phyloP scores from a whole-genome alignment of 1,140 invertebrate genomes.

The Neodiprion virginianus region DNA sequence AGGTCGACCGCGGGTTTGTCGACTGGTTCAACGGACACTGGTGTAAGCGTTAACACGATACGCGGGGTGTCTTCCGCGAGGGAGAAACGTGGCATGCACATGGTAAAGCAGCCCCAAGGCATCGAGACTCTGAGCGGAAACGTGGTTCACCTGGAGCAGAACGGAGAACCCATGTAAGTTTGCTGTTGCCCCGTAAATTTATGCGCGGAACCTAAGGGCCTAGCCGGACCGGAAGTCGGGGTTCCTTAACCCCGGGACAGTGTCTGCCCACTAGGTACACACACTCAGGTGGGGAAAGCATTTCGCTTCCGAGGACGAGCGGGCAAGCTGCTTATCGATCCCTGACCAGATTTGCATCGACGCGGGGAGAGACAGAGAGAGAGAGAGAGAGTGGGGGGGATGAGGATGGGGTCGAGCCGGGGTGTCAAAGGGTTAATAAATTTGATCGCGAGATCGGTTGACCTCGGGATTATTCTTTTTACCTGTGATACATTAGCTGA shows the following conservation, averaged over 20 bases:
- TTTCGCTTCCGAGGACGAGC: slow-evolving; percentile 39
- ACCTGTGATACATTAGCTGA: too few relatives aligned
- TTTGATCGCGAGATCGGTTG: slow-evolving; percentile 34
- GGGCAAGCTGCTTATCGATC: slow-evolving; percentile 50
- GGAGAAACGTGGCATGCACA: slow-evolving; percentile 50
- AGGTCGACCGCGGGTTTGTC: slow-evolving; percentile 48
- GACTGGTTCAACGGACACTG: slow-evolving; percentile 54
- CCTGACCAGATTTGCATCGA: slow-evolving; percentile 49
- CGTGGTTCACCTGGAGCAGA: slow-evolving; percentile 50
- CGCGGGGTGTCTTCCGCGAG: slow-evolving; percentile 54
- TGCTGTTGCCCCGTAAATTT: background rate
- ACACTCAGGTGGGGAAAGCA: slow-evolving; percentile 34
- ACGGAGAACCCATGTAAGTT: slow-evolving; percentile 54
- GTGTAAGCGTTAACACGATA: slow-evolving; percentile 57
- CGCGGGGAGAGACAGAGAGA: slow-evolving; percentile 27
- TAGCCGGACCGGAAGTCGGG: slow-evolving; percentile 25
- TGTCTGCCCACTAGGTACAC: slow-evolving; percentile 20
- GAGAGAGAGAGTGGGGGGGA: slow-evolving; percentile 48
- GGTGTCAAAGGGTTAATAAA: slow-evolving; percentile 45
- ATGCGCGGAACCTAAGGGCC: background rate
- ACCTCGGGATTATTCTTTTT: background rate
- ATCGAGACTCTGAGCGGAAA: slow-evolving; percentile 59
- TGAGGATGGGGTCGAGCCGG: slow-evolving; percentile 18
- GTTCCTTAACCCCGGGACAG: slow-evolving; percentile 55
- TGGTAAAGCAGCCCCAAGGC: slow-evolving; percentile 51